These are phyloP conservation scores for Diuraphis noxia DNA, from an alignment of 1,140 invertebrate genomes.

Conservation along the genomic window DNA sequence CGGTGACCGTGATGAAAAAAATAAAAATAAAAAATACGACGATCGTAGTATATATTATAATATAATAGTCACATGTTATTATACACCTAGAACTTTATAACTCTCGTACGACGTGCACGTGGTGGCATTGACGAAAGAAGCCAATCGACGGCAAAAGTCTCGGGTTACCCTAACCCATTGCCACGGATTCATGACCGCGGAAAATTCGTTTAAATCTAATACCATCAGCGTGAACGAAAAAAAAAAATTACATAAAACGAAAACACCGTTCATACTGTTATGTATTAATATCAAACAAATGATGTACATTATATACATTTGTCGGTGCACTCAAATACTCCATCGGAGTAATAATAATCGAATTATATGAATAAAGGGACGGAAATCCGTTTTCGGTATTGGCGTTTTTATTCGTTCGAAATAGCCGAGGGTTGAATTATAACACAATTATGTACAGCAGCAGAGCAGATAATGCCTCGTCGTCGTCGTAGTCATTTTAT, in stretches of 20 bases:
- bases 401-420: conserved; percentile 2
- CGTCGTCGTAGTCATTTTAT: background rate
- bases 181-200: conserved; percentile 27
- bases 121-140: conserved; percentile 24
- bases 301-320: background rate
- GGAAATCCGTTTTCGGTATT: conserved; percentile 29
- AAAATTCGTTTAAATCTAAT: conserved; percentile 21
- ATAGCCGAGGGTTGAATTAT: background rate
- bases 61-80: background rate
- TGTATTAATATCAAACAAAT: background rate
- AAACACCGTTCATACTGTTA: background rate
- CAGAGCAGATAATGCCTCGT: background rate
- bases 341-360: background rate
- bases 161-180: conserved; percentile 26
- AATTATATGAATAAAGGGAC: background rate
- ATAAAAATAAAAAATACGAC: too few species aligned
- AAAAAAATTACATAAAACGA: conserved; percentile 5
- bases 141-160: background rate
- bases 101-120: background rate
- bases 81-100: background rate
- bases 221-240: background rate
- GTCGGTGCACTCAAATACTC: background rate
- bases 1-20: background rate
- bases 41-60: background rate
- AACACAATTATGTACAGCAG: conserved; percentile 12